Percentiles rank a stretch among this genome's conserved stretches.
These are phyloP conservation scores for Pangasius mekongensis DNA, from an alignment of 2,797 vertebrate species.

Conservation along the genomic window DNA sequence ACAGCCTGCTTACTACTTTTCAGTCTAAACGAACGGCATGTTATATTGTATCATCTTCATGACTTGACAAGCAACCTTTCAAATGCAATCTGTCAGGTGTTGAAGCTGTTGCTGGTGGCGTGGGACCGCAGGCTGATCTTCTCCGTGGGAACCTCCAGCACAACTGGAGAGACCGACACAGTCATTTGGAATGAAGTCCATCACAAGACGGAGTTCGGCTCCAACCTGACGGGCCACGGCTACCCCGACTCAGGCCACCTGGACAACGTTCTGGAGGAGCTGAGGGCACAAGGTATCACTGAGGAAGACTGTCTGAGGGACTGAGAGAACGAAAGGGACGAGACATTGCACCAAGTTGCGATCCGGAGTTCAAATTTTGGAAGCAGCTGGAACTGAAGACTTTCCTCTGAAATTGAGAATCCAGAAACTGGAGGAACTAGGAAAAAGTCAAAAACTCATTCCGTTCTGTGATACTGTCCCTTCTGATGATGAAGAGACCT, in stretches of 20 bases:
- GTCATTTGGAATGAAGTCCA: constrained; percentile 98
- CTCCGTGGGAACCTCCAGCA: constrained; percentile 92
- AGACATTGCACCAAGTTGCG: constrained; percentile 44
- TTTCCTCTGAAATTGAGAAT: constrained; percentile 14
- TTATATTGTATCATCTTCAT: neutral
- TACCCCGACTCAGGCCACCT: constrained; percentile 92
- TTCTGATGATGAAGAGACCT: constrained; percentile 36
- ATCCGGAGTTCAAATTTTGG: constrained; percentile 38
- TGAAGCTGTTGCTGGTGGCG: constrained; percentile 89
- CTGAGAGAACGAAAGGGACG: constrained; percentile 59
- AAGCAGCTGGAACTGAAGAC: constrained; percentile 29
- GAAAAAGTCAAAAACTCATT: constrained; percentile 15
- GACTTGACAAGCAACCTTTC: neutral
- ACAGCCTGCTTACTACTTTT: neutral
- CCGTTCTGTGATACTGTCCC: constrained; percentile 35
- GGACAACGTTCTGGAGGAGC: constrained; percentile 94
- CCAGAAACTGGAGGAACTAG: constrained; percentile 22
- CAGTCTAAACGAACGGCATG: no score
- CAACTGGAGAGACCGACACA: constrained; percentile 92
- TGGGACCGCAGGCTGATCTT: constrained; percentile 95
- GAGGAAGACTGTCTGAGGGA: constrained; percentile 84
- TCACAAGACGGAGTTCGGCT: constrained; percentile 96
- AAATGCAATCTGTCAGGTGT: constrained; percentile 73
- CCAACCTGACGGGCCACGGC: constrained; percentile 93
- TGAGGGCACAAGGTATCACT: constrained; percentile 92